Conservation (phyloP, 2,113 vertebrate genomes). For the Tyrannus savana region DNA sequence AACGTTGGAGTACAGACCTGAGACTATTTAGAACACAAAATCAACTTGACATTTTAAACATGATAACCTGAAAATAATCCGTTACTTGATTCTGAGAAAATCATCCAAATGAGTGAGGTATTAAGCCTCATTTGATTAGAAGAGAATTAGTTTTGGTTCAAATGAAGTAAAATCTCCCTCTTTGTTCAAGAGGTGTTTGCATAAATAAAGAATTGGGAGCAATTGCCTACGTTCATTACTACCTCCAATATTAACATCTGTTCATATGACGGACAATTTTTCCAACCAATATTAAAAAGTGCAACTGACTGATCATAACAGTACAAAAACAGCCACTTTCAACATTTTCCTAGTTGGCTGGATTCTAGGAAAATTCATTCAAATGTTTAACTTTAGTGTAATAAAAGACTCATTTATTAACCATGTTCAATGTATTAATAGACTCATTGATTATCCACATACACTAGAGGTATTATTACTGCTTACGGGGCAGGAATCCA, state of each 20-base stretch:
- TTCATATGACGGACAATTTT: neutral
- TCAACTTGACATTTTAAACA: neutral
- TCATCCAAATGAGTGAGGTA: neutral
- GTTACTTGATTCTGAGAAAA: conserved; percentile 6
- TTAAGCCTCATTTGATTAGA: neutral
- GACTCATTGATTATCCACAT: neutral
- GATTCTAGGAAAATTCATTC: neutral
- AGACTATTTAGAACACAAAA: neutral
- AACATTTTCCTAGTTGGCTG: neutral
- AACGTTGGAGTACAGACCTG: neutral
- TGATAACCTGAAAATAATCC: neutral
- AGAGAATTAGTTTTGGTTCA: neutral
- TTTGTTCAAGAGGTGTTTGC: neutral
- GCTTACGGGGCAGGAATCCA: neutral
- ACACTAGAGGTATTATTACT: neutral
- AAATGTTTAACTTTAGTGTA: neutral
- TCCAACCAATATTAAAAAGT: neutral
- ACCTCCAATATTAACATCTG: neutral
- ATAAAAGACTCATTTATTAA: neutral
- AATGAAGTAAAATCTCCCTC: neutral
- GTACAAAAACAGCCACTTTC: neutral
- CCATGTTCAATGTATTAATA: neutral
- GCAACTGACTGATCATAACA: neutral
- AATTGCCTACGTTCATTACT: neutral
- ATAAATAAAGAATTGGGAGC: neutral